These are phyloP conservation scores for Hydrophis major DNA, from an alignment of 2,797 vertebrate species.

Conservation along the genomic window DNA sequence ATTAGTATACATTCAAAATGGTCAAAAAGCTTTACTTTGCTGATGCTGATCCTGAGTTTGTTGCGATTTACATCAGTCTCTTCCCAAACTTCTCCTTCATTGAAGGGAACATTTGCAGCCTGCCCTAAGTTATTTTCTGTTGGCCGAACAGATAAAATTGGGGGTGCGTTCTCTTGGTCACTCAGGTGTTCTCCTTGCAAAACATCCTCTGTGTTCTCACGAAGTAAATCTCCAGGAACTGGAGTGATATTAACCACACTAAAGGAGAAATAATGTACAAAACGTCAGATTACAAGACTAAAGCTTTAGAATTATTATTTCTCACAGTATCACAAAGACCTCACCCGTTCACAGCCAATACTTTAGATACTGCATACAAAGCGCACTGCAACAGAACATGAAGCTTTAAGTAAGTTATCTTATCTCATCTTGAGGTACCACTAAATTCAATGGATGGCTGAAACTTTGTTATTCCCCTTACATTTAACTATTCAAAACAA, in stretches of 20 bases:
- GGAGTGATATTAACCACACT: conserved; percentile 90
- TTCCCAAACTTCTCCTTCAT: conserved; percentile 90
- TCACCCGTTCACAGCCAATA: background rate
- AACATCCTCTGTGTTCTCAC: conserved; percentile 96
- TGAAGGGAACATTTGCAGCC: conserved; percentile 68
- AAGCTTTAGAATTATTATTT: background rate
- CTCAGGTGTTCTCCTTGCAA: conserved; percentile 94
- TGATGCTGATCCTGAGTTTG: conserved; percentile 96
- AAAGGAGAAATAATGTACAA: conserved; percentile 3
- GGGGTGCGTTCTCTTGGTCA: conserved; percentile 95
- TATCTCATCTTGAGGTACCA: background rate
- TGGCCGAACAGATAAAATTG: conserved; percentile 72
- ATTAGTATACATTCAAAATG: background rate
- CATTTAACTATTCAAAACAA: background rate
- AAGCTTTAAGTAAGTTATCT: background rate
- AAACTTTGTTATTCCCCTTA: background rate
- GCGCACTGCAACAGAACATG: background rate
- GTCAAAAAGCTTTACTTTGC: conserved; percentile 80
- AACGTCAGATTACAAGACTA: background rate
- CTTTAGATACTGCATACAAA: background rate
- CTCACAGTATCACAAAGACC: background rate
- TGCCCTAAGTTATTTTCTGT: conserved; percentile 60
- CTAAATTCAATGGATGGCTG: background rate
- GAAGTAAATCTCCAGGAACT: conserved; percentile 86
- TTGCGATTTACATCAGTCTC: conserved; percentile 98